phyloP scores from a whole-genome alignment of 2,888 invertebrate species.

The Tanytarsus gracilentus region DNA sequence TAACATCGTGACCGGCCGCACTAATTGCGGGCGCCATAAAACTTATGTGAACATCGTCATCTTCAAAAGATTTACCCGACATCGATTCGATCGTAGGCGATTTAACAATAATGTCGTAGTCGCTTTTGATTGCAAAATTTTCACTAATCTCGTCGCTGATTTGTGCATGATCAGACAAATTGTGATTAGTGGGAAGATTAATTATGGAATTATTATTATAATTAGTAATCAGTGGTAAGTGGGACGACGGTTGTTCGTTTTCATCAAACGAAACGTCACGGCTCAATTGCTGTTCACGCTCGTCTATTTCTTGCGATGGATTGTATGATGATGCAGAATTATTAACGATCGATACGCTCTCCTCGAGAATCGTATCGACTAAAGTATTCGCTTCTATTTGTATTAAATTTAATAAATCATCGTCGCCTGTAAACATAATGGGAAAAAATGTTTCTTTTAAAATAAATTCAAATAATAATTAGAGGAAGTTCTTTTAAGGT shows the following conservation, averaged over 20 bases:
- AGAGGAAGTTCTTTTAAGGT: neutral
- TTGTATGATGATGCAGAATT: conserved; percentile 21
- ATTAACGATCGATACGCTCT: conserved; percentile 40
- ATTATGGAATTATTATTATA: neutral
- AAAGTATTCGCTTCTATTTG: conserved; percentile 39
- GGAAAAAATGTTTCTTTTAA: neutral
- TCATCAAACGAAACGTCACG: conserved; percentile 1
- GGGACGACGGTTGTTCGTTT: conserved; percentile 8
- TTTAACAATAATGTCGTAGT: conserved; percentile 42
- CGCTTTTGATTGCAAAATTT: conserved; percentile 43
- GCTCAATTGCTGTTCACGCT: conserved; percentile 31
- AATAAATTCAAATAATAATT: neutral
- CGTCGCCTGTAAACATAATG: conserved; percentile 27
- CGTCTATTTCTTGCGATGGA: conserved; percentile 31
- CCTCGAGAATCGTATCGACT: conserved; percentile 41
- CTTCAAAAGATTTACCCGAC: conserved; percentile 43
- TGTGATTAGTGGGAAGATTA: neutral
- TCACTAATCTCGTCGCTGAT: conserved; percentile 35
- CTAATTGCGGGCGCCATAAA: conserved; percentile 41
- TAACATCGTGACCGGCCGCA: conserved; percentile 30
- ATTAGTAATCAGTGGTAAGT: conserved; percentile 19
- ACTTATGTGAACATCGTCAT: conserved; percentile 37
- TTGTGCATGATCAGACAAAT: neutral
- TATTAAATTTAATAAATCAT: conserved; percentile 27
- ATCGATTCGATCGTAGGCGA: conserved; percentile 43